These are phyloP conservation scores for Calyptomena viridis DNA, from an alignment of 2,113 vertebrate genomes.

Conservation along the genomic window DNA sequence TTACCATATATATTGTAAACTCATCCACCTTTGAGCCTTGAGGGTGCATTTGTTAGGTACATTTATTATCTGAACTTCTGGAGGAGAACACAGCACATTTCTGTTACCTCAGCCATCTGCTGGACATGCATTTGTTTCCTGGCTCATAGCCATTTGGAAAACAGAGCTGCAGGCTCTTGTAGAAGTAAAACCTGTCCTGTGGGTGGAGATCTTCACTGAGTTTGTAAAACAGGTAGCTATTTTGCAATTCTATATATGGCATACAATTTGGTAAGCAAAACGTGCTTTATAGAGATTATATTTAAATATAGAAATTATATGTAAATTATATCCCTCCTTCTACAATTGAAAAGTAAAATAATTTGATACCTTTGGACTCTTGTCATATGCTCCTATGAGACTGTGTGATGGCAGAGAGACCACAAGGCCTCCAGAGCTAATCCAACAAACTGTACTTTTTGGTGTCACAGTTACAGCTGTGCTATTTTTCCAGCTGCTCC, in stretches of 20 bases:
- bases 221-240: background rate
- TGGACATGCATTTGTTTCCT: background rate
- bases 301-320: background rate
- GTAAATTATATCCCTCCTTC: background rate
- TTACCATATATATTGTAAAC: background rate
- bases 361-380: background rate
- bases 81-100: background rate
- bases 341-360: background rate
- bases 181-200: background rate
- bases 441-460: background rate
- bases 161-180: background rate
- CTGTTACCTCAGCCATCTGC: background rate
- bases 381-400: background rate
- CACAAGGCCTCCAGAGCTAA: background rate
- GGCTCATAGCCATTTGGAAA: background rate
- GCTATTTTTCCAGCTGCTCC: background rate
- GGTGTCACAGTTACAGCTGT: background rate
- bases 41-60: background rate
- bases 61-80: background rate
- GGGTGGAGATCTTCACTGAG: background rate
- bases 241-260: background rate
- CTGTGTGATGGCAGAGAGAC: background rate
- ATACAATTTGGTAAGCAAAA: constrained; percentile 25
- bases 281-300: background rate
- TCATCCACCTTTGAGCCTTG: background rate